These are phyloP conservation scores for Zaprionus taronus DNA, from an alignment of 1,140 invertebrate genomes.

Conservation along the genomic window DNA sequence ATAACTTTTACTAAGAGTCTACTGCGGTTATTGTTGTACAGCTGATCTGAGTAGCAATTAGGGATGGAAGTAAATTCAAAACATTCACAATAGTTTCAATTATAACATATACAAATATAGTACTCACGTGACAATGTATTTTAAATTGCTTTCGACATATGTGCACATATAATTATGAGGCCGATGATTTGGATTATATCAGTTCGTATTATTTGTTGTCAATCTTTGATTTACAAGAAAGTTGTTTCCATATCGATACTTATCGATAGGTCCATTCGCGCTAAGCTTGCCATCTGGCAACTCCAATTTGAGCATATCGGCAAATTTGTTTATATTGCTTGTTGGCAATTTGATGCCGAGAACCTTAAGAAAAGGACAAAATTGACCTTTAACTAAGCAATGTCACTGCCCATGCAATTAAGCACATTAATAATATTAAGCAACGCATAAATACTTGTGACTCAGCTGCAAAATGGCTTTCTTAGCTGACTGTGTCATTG, in stretches of 20 bases:
- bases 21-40: conserved; percentile 23
- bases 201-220: not conserved
- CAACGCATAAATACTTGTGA: conserved; percentile 34
- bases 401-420: conserved; percentile 43
- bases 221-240: not conserved
- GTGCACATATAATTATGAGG: too few species aligned
- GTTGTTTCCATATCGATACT: not conserved
- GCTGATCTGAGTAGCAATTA: conserved; percentile 31
- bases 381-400: conserved; percentile 43
- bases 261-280: conserved; percentile 9
- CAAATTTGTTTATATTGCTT: conserved; percentile 53
- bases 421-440: conserved; percentile 25
- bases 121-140: not conserved
- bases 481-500: conserved; percentile 88
- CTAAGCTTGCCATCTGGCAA: conserved; percentile 24
- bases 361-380: conserved; percentile 10
- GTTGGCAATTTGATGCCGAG: conserved; percentile 46
- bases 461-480: conserved; percentile 86
- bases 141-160: too few species aligned
- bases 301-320: conserved; percentile 27
- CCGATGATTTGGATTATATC: too few species aligned
- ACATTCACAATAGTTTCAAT: not conserved
- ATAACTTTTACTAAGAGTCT: conserved; percentile 19
- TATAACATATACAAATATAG: not conserved
- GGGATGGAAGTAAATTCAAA: conserved; percentile 7